These are phyloP conservation scores for Drosophila nr. perissopoda DNA, from an alignment of 2,888 invertebrate genomes.

Conservation along the genomic window DNA sequence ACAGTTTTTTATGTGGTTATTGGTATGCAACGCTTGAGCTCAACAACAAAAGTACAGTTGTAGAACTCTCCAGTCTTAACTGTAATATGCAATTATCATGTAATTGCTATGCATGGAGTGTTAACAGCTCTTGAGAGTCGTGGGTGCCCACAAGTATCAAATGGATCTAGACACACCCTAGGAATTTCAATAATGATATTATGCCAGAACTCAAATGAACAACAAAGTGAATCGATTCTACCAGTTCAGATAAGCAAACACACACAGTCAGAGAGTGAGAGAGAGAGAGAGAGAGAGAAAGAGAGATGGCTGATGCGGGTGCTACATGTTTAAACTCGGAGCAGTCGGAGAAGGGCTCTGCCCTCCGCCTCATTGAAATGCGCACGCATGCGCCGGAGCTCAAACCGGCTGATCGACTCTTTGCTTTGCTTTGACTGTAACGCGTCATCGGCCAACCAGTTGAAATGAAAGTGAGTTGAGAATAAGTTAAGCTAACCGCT, in stretches of 20 bases:
- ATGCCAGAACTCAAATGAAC: neutral
- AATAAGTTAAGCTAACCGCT: slow-evolving; percentile 33
- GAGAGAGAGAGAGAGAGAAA: neutral
- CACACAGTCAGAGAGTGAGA: neutral
- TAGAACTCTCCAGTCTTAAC: slow-evolving; percentile 45
- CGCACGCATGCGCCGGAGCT: slow-evolving; percentile 70
- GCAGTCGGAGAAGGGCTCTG: slow-evolving; percentile 31
- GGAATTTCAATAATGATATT: slow-evolving; percentile 19
- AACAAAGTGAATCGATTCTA: slow-evolving; percentile 16
- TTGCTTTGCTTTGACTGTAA: slow-evolving; percentile 9
- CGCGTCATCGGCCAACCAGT: slow-evolving; percentile 52
- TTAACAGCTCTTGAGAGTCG: slow-evolving; percentile 1
- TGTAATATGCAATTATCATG: slow-evolving; percentile 57
- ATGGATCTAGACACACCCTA: slow-evolving; percentile 11
- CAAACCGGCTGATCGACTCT: slow-evolving; percentile 41
- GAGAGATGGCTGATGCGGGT: neutral
- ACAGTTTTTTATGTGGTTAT: slow-evolving; percentile 1
- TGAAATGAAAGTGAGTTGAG: slow-evolving; percentile 76
- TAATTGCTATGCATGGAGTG: slow-evolving; percentile 57
- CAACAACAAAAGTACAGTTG: slow-evolving; percentile 14
- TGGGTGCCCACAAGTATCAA: neutral
- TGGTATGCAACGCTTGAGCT: slow-evolving; percentile 36
- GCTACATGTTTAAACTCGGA: slow-evolving; percentile 37
- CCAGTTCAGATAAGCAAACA: neutral
- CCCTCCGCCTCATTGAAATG: slow-evolving; percentile 69